Base-by-base conservation (phyloP, 2,113 vertebrate genomes). In the Pterophyllum scalare region DNA sequence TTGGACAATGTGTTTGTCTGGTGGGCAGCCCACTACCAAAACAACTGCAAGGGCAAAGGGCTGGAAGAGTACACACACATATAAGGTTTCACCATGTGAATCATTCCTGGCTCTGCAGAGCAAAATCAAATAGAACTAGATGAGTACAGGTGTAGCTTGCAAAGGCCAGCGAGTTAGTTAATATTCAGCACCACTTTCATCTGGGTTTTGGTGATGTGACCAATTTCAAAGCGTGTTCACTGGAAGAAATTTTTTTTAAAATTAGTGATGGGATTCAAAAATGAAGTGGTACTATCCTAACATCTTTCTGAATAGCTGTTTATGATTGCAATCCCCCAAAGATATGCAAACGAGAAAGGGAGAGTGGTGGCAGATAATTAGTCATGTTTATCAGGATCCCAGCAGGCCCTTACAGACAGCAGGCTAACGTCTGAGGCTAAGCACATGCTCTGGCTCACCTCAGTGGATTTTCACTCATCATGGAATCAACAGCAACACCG, bases 1-100 rank as follows among this genome's bases (percentile, higher is more conserved):
- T 92, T 90, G 93, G 89, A 89, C 88, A 77, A 89, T 82, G 89
- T 83, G 70, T 90, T 94, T 95, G 94, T 94, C 93, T 92, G 89
- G 85, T 88, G 86, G 82, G 89, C 84, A 91, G 79, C 81, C 82
- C 76, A 43, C 85, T 89, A 90, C 89, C 92, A 91, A 94, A 93
- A 91, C 92, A 92, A 93, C 86, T 77, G 90, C 91, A 93, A 92
- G 89, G 94, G 91, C 92, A 94, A 91, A 91, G 70, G 88, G 77
- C 87, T 90, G 87, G 88, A 92, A 85, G 92, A 94, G 88, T 93
- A 95, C 84, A 91, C 90, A 94, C 89, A 93, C 60, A 81, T 90
- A 91, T 89, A 92, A 28, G 79, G 83, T 94, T 92, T 89, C 87
- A 1, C 70, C 77, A 79, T 79, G 79, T 87, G 88, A 91, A 83